Evolutionary conservation across 2,113 vertebrate genomes (phyloP).

Genomic region (Chiloscyllium plagiosum): DNA sequence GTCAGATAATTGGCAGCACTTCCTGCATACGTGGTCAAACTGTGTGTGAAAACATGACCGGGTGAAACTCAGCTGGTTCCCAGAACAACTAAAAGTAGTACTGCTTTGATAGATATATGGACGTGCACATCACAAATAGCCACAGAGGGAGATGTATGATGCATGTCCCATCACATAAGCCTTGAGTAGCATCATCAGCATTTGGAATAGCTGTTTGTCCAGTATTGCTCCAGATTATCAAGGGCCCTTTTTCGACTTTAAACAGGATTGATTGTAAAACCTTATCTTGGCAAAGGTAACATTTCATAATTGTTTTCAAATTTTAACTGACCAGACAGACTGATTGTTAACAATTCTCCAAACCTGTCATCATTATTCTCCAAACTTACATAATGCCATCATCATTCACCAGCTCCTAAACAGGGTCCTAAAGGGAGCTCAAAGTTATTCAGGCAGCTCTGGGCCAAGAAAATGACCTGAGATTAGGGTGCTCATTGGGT

Average conservation of each 20-base stretch:
- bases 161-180: background rate
- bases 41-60: background rate
- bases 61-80: background rate
- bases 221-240: background rate
- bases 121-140: background rate
- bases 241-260: background rate
- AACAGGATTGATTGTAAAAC: background rate
- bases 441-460: too few relatives aligned
- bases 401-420: background rate
- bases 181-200: background rate
- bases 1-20: background rate
- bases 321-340: background rate
- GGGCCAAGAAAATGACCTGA: background rate
- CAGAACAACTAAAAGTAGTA: background rate
- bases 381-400: background rate
- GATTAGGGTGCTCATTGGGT: background rate
- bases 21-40: background rate
- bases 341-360: background rate
- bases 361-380: background rate
- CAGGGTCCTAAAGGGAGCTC: background rate
- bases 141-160: background rate
- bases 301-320: background rate
- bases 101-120: background rate
- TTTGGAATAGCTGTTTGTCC: background rate
- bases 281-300: background rate